Conservation (phyloP, 2,113 vertebrate genomes). For the Lepisosteus osseus region DNA sequence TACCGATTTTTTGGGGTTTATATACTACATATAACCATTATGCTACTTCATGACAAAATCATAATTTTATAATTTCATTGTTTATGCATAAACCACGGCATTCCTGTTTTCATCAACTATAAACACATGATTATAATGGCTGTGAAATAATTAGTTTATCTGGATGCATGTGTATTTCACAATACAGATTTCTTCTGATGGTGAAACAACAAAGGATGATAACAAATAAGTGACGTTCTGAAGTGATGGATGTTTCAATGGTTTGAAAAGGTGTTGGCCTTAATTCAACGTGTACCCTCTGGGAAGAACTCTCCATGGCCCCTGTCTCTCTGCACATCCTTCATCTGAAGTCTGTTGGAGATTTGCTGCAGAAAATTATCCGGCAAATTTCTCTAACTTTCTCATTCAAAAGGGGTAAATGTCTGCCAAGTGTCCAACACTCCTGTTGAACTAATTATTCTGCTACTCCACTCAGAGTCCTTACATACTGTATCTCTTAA, state of each 20-base stretch:
- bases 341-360: conserved; percentile 60
- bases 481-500: conserved; percentile 33
- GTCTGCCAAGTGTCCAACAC: conserved; percentile 22
- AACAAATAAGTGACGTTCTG: conserved; percentile 45
- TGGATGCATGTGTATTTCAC: conserved; percentile 24
- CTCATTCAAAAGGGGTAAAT: too few species aligned
- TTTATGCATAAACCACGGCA: neutral
- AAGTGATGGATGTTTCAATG: conserved; percentile 41
- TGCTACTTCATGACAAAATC: neutral
- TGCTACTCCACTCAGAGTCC: conserved; percentile 48
- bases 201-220: too few species aligned
- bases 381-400: conserved; percentile 15
- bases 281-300: conserved; percentile 37
- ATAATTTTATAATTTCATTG: neutral
- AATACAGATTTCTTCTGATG: conserved; percentile 39
- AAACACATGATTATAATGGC: conserved; percentile 44
- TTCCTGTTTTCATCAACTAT: conserved; percentile 23
- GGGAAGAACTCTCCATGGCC: conserved; percentile 54
- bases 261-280: conserved; percentile 27
- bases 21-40: neutral
- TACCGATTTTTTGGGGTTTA: conserved; percentile 31
- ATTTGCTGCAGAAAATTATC: conserved; percentile 45
- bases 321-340: conserved; percentile 32
- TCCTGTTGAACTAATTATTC: conserved; percentile 42
- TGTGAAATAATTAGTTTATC: conserved; percentile 33